These are phyloP conservation scores for Rhea americana DNA, from an alignment of 2,113 vertebrate genomes.

Conservation along the genomic window DNA sequence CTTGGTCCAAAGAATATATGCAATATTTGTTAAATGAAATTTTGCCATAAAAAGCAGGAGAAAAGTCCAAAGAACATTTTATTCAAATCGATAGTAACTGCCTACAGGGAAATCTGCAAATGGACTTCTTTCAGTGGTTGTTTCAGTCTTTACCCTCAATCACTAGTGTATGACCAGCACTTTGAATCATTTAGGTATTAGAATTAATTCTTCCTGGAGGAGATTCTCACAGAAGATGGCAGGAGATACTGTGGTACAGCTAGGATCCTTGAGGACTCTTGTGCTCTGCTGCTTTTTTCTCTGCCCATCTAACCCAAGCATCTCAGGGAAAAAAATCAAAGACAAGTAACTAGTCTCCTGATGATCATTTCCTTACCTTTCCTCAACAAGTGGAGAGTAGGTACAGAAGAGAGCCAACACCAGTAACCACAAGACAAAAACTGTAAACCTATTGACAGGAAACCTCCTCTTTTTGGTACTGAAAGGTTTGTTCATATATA, in stretches of 20 bases:
- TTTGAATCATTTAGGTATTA: not conserved
- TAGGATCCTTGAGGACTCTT: not conserved
- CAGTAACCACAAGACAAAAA: not conserved
- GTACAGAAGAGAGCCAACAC: not conserved
- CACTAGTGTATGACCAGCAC: not conserved
- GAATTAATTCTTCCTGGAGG: not conserved
- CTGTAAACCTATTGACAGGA: not conserved
- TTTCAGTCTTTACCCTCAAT: not conserved
- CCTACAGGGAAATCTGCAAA: not conserved
- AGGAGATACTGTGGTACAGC: not conserved
- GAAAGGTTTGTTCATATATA: not conserved
- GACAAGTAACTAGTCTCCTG: not conserved
- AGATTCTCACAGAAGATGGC: too few relatives aligned
- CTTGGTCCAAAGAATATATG: not conserved
- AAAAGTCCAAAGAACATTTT: not conserved
- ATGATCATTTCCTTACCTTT: not conserved
- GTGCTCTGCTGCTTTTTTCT: not conserved
- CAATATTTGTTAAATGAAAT: not conserved
- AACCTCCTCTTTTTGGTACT: not conserved
- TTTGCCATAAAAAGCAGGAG: not conserved
- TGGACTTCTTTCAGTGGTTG: not conserved
- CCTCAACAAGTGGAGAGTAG: not conserved
- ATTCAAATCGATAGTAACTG: not conserved
- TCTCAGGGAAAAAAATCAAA: not conserved
- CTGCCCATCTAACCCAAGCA: not conserved